A percentile compares a stretch with the other conserved stretches of the same genome.
phyloP scores from a whole-genome alignment of 2,113 vertebrate species.

The Mola mola region DNA sequence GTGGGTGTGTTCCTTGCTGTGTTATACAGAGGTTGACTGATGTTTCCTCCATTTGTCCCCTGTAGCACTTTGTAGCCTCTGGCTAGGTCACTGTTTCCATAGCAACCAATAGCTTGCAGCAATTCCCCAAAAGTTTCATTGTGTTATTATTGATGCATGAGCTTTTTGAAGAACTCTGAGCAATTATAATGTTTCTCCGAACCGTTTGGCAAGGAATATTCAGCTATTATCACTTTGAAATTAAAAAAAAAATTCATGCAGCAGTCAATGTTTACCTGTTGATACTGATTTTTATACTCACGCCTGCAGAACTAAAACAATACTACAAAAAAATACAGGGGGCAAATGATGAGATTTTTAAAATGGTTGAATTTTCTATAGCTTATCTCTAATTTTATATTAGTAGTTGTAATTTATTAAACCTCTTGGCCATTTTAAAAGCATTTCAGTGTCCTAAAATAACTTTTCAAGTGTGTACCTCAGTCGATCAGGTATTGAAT shows the following conservation, averaged over 20 bases:
- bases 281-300: background rate
- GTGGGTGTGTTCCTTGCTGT: constrained; percentile 19
- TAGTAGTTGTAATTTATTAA: no score
- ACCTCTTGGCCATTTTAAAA: no score
- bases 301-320: background rate
- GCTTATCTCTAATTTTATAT: no score
- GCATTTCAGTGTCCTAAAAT: no score
- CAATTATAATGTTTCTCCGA: background rate
- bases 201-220: constrained; percentile 9
- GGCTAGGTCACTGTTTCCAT: constrained; percentile 68
- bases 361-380: no score
- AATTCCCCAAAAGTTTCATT: constrained; percentile 40
- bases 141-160: constrained; percentile 27
- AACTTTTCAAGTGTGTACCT: no score
- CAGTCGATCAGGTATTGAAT: no score
- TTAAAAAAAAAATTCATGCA: no score
- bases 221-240: no score
- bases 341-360: no score
- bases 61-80: constrained; percentile 47
- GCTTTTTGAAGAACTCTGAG: constrained; percentile 1
- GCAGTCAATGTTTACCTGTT: no score
- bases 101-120: constrained; percentile 53
- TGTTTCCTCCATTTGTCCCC: constrained; percentile 55
- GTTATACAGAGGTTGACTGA: constrained; percentile 42
- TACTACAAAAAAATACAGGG: background rate